phyloP scores from a whole-genome alignment of 2,113 vertebrate species.

The Tricholaema leucomelas region DNA sequence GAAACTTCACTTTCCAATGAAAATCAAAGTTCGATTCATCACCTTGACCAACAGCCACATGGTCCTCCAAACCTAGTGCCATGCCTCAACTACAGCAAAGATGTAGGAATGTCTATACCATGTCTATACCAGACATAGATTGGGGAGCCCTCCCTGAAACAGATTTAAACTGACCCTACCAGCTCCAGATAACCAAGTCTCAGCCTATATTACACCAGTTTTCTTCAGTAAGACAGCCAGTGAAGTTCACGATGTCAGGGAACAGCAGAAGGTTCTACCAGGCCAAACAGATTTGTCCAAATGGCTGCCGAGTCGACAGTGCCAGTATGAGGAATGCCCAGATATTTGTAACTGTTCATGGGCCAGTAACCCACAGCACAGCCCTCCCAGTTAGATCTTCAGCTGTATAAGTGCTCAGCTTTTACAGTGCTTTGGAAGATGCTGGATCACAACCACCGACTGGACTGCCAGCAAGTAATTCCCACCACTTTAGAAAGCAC shows the following conservation, averaged over 20 bases:
- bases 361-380: not conserved
- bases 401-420: not conserved
- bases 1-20: not conserved
- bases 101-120: accelerated
- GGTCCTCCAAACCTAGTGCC: not conserved
- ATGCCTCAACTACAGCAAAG: not conserved
- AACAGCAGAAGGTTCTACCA: not conserved
- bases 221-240: not conserved
- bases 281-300: not conserved
- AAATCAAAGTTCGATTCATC: not conserved
- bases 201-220: not conserved
- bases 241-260: not conserved
- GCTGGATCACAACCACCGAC: not conserved
- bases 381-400: not conserved
- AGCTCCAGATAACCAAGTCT: not conserved
- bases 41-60: not conserved
- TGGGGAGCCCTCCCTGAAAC: not conserved
- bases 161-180: not conserved
- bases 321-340: not conserved
- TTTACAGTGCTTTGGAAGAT: not conserved
- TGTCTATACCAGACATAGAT: not conserved
- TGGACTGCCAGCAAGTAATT: not conserved
- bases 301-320: not conserved
- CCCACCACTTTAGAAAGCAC: not conserved
- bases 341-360: not conserved